These are phyloP conservation scores for Eupristina koningsbergeri DNA, from an alignment of 1,140 invertebrate species.

Conservation along the genomic window DNA sequence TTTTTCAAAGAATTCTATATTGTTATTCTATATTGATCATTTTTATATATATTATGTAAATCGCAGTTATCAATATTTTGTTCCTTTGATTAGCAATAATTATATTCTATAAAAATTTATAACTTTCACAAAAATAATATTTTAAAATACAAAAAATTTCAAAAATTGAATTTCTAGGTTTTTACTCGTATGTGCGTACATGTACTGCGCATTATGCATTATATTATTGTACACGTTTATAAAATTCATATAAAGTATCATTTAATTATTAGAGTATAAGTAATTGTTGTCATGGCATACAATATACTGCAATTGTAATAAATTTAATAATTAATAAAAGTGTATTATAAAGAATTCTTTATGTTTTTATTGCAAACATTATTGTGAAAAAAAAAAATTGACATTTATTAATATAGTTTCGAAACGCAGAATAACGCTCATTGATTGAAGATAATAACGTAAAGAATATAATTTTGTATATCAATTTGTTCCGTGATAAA, in stretches of 20 bases:
- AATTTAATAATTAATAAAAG: constrained; percentile 21
- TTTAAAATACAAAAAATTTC: constrained; percentile 8
- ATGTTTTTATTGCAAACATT: neutral
- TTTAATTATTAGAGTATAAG: constrained; percentile 16
- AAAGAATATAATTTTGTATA: neutral
- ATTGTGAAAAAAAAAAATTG: neutral
- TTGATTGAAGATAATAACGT: neutral
- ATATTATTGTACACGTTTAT: constrained; percentile 16
- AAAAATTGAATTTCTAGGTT: neutral
- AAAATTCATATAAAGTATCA: constrained; percentile 25
- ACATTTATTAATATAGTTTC: neutral
- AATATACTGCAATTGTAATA: constrained; percentile 13
- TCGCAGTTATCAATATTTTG: neutral
- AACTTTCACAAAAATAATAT: constrained; percentile 13
- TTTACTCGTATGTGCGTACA: neutral
- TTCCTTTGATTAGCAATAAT: neutral
- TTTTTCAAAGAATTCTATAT: neutral
- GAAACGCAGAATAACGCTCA: neutral
- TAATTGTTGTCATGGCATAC: constrained; percentile 20
- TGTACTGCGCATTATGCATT: constrained; percentile 8
- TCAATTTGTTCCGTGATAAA: constrained; percentile 13
- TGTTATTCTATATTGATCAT: neutral
- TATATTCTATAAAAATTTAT: neutral
- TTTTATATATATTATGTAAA: neutral
- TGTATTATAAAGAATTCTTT: neutral